A percentile compares a stretch with the other conserved stretches of the same genome.
These are phyloP conservation scores for Ammospiza nelsoni DNA, from an alignment of 2,113 vertebrate genomes.

Conservation along the genomic window DNA sequence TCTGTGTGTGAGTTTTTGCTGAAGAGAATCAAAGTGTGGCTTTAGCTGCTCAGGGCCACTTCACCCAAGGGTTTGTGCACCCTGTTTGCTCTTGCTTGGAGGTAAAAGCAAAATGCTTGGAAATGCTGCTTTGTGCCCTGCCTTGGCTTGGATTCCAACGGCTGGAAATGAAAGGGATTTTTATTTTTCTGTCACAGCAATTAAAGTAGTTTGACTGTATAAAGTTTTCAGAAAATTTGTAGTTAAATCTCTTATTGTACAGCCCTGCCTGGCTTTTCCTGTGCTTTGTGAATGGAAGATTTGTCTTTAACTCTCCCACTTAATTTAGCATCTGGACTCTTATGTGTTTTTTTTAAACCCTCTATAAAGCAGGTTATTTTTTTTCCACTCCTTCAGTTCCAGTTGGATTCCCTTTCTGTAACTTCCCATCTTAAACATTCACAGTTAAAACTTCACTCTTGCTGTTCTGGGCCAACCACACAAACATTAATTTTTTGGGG, in stretches of 20 bases:
- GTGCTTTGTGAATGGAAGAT: neutral
- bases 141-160: neutral
- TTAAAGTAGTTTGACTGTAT: neutral
- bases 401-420: neutral
- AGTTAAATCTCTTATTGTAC: neutral
- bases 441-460: neutral
- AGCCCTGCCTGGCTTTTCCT: neutral
- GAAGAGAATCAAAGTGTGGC: neutral
- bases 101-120: neutral
- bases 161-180: conserved; percentile 8
- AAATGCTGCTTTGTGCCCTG: neutral
- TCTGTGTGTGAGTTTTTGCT: neutral
- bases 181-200: neutral
- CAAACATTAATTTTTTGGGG: neutral
- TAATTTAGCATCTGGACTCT: neutral
- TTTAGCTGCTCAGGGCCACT: neutral
- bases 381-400: neutral
- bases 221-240: neutral
- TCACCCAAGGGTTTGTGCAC: neutral
- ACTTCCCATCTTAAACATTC: neutral
- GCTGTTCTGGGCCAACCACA: neutral
- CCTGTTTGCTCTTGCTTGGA: neutral
- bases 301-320: neutral
- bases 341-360: neutral
- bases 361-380: neutral